Evolutionary conservation across 2,888 invertebrate genomes (phyloP), one percentile per base, ranked within the genome.

Genomic region (Lithosia quadra): DNA sequence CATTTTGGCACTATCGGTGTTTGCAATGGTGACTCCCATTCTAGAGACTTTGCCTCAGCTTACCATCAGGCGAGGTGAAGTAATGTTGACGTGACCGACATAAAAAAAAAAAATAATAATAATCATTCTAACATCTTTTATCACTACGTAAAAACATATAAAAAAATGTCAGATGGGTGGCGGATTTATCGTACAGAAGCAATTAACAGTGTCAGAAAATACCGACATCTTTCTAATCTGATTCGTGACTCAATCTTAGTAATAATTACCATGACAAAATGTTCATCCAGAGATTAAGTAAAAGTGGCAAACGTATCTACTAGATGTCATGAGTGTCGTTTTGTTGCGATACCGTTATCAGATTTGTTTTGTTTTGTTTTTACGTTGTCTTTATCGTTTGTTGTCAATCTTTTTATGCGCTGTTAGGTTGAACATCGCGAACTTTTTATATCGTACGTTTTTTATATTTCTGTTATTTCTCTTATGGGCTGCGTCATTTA

Each of bases 341-440:
- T 75, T 68, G 67, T 61, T 28, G 43, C 65, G 59, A 64, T 73
- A 59, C 77, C 77, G 78, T 77, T 74, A 70, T 21, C 11, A 39
- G 65, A 36, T 68, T 68, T 68, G 67, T 73, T 66, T 62, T 68
- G n/a, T n/a, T n/a, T n/a, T n/a, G n/a, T 36, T 63, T 68, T 74
- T 72, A 62, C 59, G 18, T 15, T 55, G 15, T 61, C 63, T 10
- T 71, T 75, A 49, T 56, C 18, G 63, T 65, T 74, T 66, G 39
- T 58, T 58, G 10, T 24, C 62, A 43, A 68, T 68, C 33, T 65
- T 63, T 63, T 56, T 36, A 10, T n/a, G 13, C 2, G 36, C 21
- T 15, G n/a, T 24, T 55, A 15, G 39, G 13, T 63, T 22, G 22
- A 22, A 21, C 21, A 39, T 39, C 13, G 18, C 36, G 22, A 15